Base-by-base conservation (phyloP, 2,888 invertebrate species). In the Heliconius erato region DNA sequence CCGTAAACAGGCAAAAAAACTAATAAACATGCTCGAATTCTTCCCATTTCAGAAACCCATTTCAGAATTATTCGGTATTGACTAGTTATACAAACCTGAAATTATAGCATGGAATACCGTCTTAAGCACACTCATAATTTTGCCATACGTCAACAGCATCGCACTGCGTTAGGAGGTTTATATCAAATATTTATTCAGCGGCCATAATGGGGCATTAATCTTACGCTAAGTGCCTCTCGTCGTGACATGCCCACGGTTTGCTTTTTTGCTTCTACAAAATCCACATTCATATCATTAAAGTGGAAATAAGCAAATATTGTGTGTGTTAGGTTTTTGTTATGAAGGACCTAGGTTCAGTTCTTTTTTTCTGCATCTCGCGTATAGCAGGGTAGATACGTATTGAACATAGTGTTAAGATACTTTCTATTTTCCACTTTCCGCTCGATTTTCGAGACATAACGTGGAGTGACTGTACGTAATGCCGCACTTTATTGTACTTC, bases 131-230 rank as follows among this genome's bases (percentile, higher is more conserved):
- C 54, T 67, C 74, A 63, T 59, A 74, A 63, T 49, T 79, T 44
- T 65, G 35, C 63, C 12, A 81, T 67, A 76, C 32, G 81, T 71
- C 79, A 54, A 77, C 40, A 65, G 32, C 81, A 79, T 79, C 49
- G 67, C 74, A n/a, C 35, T 63, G 82, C 63, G 80, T 71, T 77
- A 19, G 80, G 71, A 74, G 82, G 77, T 85, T 84, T 84, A 84
- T 83, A 84, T 82, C 85, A 87, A 86, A 86, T 87, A 87, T 88
- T 88, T 87, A 85, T 87, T 87, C 85, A 82, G 84, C 85, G 84
- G 83, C 82, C 82, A 85, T 87, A 87, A 86, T 87, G 86, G 88
- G 76, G 79, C 85, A 88, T 88, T 88, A 87, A 87, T 88, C 87
- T 87, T 85, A 40, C 84, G 71, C 82, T 84, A 83, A 85, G 86